Base-by-base conservation (phyloP, 2,113 vertebrate genomes). In the Pedionomus torquatus region DNA sequence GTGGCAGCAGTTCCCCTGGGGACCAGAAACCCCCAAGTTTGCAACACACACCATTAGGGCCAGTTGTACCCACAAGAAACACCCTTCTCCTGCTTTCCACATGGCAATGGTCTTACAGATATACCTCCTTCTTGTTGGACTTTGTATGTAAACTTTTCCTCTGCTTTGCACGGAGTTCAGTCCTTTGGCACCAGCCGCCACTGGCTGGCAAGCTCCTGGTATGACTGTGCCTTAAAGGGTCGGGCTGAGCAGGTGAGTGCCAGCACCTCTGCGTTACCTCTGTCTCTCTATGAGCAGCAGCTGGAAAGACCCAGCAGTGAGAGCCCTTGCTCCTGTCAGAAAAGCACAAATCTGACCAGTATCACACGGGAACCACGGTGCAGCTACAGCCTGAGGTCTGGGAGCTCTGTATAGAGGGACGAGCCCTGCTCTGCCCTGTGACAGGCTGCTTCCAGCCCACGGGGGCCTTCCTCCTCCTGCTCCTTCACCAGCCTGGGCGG, bases 351-450 rank as follows among this genome's bases (percentile, higher is more conserved):
- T 6, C 41, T 39, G 23, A 24, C 64, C 31, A 19, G n/a, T 48
- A 46, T 25, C 28, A 19, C 28, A 49, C 4, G 2, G 52, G 39
- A 43, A 52, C 14, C 0, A 0, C 0, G 1, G 8, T 11, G 26
- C 60, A 48, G 61, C 58, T 8, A 0, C 52, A 68, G 68, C 46
- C 43, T 1, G 55, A 54, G 10, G 68, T 35, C 51, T 19, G 37
- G n/a, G 23, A 68, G 57, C 48, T 51, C n/a, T 5, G 30, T 11
- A 9, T 28, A 8, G 66, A 24, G 0, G 0, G 57, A 41, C 1
- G 3, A 71, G 71, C 76, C 4, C 0, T 54, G 44, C 63, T 43
- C 31, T 60, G 54, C 26, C 48, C 49, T 13, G 7, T 7, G 28
- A n/a, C 63, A 46, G n/a, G 13, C 63, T 41, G 46, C 19, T 39